A percentile compares a stretch with the other conserved stretches of the same genome.
These are phyloP conservation scores for Bombyx mori DNA, from an alignment of 1,140 invertebrate genomes.

Conservation along the genomic window ASM3026992v2 NC_085127.1:9455001-9455500, in stretches of 20 bases:
- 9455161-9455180: conserved; percentile 19
- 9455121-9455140: conserved; percentile 54
- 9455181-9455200: too few species aligned
- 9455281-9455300: conserved; percentile 32
- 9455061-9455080: conserved; percentile 64
- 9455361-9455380: conserved; percentile 66
- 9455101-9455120: conserved; percentile 32
- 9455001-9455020: conserved; percentile 69
- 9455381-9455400: conserved; percentile 46
- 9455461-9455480: conserved; percentile 19
- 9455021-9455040: conserved; percentile 70
- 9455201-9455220: too few species aligned
- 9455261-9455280: conserved; percentile 54
- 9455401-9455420: conserved; percentile 25
- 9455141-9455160: conserved; percentile 47
- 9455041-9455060: conserved; percentile 71
- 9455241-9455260: conserved; percentile 53
- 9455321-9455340: conserved; percentile 67
- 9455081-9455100: conserved; percentile 55
- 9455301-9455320: conserved; percentile 58
- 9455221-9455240: conserved; percentile 10
- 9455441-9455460: conserved; percentile 24
- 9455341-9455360: conserved; percentile 67
- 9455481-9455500: conserved; percentile 24
- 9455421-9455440: conserved; percentile 33